Percentiles rank a stretch among this genome's conserved stretches.
Evolutionary conservation across 2,797 vertebrate genomes (phyloP).

Genomic region (Thalassophryne amazonica): DNA sequence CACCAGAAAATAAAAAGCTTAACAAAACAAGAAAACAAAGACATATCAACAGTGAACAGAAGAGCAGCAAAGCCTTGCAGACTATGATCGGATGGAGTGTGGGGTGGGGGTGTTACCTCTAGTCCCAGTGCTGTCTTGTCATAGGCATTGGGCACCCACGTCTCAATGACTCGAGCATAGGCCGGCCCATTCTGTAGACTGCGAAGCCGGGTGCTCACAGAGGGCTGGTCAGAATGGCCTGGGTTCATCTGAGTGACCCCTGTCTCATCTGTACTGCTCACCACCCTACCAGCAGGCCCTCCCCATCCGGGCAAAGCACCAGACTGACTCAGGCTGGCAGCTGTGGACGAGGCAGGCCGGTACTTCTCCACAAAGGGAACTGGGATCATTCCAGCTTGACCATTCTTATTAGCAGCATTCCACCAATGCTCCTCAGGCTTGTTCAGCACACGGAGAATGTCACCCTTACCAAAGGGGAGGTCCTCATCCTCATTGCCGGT

Average conservation of each 20-base stretch:
- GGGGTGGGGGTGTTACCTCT: slow-evolving; percentile 84
- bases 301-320: slow-evolving; percentile 72
- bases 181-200: slow-evolving; percentile 98
- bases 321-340: slow-evolving; percentile 82
- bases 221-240: slow-evolving; percentile 95
- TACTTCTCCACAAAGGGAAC: slow-evolving; percentile 97
- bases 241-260: slow-evolving; percentile 81
- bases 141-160: slow-evolving; percentile 98
- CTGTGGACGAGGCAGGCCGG: slow-evolving; percentile 87
- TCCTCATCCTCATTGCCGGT: slow-evolving; percentile 97
- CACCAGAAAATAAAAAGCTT: background rate
- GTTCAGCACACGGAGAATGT: slow-evolving; percentile 92
- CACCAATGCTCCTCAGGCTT: slow-evolving; percentile 99
- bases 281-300: slow-evolving; percentile 28
- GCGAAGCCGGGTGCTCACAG: slow-evolving; percentile 88
- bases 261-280: slow-evolving; percentile 81
- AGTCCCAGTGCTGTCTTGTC: slow-evolving; percentile 99
- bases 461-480: slow-evolving; percentile 95
- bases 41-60: slow-evolving; percentile 1
- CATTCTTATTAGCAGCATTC: slow-evolving; percentile 93
- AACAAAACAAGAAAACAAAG: background rate
- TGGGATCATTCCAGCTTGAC: slow-evolving; percentile 95
- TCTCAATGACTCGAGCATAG: slow-evolving; percentile 95
- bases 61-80: background rate
- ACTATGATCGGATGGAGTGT: background rate